Evolutionary conservation across 2,797 vertebrate species (phyloP).

Genomic region (Acrossocheilus fasciatus): DNA sequence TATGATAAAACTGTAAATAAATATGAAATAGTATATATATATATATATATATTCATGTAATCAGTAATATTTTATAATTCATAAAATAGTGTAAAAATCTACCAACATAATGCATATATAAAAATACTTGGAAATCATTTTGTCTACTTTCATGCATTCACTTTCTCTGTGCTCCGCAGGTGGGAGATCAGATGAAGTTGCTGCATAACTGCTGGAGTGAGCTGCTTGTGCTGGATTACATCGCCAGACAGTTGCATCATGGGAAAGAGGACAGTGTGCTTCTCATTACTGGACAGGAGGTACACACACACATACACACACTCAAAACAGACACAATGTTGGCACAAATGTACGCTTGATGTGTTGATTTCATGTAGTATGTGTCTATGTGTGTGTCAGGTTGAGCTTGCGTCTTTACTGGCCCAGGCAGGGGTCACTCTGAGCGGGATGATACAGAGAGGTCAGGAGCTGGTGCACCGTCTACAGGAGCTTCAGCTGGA

Average conservation of each 20-base stretch:
- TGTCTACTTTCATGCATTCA: neutral
- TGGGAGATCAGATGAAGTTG: slow-evolving; percentile 94
- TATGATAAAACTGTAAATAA: neutral
- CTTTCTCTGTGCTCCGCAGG: slow-evolving; percentile 67
- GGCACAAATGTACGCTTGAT: neutral
- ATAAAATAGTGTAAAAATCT: neutral
- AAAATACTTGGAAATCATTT: neutral
- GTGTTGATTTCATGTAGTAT: neutral
- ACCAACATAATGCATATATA: neutral
- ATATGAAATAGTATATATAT: neutral
- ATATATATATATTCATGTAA: neutral
- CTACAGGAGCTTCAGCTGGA: slow-evolving; percentile 85
- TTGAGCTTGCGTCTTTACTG: slow-evolving; percentile 79
- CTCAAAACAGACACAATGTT: neutral
- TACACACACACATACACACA: slow-evolving; percentile 56
- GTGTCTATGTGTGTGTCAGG: slow-evolving; percentile 71
- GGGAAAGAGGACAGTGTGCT: slow-evolving; percentile 85
- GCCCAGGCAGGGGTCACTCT: slow-evolving; percentile 81
- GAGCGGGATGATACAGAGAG: slow-evolving; percentile 82
- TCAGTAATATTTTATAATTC: neutral
- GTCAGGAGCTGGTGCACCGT: slow-evolving; percentile 83
- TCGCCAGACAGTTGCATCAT: slow-evolving; percentile 89
- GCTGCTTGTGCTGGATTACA: slow-evolving; percentile 88
- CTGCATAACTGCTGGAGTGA: slow-evolving; percentile 95
- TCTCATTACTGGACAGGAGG: slow-evolving; percentile 92